Conservation (phyloP, 2,113 vertebrate genomes). For the Campylomormyrus numenius region DNA sequence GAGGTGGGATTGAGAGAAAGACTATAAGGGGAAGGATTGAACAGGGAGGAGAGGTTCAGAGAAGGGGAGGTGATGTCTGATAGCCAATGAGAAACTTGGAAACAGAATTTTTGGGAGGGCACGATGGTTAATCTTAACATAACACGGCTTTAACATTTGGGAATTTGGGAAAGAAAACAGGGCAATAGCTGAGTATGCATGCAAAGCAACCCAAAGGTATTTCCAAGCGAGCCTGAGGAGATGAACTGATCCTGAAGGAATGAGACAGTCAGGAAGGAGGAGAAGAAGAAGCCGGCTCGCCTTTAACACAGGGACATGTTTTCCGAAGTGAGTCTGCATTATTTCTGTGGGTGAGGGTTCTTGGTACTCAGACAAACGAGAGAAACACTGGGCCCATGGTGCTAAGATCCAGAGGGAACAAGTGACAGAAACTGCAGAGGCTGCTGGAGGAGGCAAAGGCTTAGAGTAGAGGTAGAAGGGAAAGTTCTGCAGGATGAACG, state of each 20-base stretch:
- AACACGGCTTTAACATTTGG: slow-evolving; percentile 9
- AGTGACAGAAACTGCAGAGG: neutral
- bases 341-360: slow-evolving; percentile 9
- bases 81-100: slow-evolving; percentile 16
- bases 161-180: neutral
- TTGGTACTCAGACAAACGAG: slow-evolving; percentile 5
- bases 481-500: slow-evolving; percentile 46
- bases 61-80: slow-evolving; percentile 9
- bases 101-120: slow-evolving; percentile 3
- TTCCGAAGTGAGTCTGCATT: neutral
- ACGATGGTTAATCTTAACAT: slow-evolving; percentile 9
- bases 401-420: slow-evolving; percentile 7
- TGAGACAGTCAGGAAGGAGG: neutral
- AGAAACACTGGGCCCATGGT: slow-evolving; percentile 16
- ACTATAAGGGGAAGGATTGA: neutral
- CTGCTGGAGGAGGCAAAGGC: neutral
- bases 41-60: neutral
- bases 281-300: neutral
- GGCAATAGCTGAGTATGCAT: neutral
- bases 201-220: neutral
- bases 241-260: neutral
- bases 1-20: neutral
- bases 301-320: neutral
- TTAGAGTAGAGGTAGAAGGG: neutral
- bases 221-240: neutral